Evolutionary conservation across 1,140 invertebrate genomes (phyloP).

Genomic region (Idris sp.): DNA sequence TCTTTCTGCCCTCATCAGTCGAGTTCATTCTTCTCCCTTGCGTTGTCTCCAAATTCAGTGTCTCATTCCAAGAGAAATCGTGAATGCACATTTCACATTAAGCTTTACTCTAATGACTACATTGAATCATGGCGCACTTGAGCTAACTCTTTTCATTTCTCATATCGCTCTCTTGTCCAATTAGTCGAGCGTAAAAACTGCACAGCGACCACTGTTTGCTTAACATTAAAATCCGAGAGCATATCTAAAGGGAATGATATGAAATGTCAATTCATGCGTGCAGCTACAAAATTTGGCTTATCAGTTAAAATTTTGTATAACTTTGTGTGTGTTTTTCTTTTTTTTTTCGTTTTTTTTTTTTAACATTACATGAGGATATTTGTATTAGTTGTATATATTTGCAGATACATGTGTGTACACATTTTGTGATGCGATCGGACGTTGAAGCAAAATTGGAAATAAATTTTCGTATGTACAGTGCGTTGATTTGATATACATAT

Average conservation of each 20-base stretch:
- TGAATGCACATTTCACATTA: conserved; percentile 43
- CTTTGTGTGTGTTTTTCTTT: conserved; percentile 9
- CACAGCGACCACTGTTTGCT: conserved; percentile 66
- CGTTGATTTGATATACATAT: no score
- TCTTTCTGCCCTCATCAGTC: no score
- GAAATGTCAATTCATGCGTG: conserved; percentile 34
- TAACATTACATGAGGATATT: no score
- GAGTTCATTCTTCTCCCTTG: no score
- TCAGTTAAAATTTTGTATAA: conserved; percentile 2
- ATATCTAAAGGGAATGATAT: conserved; percentile 33
- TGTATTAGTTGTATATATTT: no score
- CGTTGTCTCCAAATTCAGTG: conserved; percentile 6
- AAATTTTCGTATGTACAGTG: no score
- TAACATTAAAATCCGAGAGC: conserved; percentile 72
- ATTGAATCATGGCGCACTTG: conserved; percentile 24
- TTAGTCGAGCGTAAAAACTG: conserved; percentile 65
- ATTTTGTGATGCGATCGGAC: no score
- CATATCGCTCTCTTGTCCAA: conserved; percentile 62
- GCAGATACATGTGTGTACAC: no score
- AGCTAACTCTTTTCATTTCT: conserved; percentile 40
- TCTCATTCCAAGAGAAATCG: neutral
- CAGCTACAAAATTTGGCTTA: conserved; percentile 8
- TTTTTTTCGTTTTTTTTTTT: no score
- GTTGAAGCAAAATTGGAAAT: no score
- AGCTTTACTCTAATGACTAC: conserved; percentile 49